phyloP scores from a whole-genome alignment of 2,888 invertebrate species.

The Drosophila rubida region DNA sequence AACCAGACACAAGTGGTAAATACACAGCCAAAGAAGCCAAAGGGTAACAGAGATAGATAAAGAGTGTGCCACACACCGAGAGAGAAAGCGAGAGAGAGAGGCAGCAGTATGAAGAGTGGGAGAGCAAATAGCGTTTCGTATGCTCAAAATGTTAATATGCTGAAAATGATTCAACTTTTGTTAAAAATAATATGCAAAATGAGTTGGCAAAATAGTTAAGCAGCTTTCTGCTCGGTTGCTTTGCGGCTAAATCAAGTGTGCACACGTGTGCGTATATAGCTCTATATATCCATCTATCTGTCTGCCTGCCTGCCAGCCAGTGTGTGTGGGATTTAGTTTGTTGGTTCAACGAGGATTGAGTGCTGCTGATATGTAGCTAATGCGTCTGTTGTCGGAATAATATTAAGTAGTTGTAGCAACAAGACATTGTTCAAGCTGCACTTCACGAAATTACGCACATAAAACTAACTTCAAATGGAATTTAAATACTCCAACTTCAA shows the following conservation, averaged over 20 bases:
- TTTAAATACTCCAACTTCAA: no score
- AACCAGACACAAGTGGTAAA: conserved; percentile 59
- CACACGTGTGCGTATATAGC: conserved; percentile 1
- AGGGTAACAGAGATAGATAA: not conserved
- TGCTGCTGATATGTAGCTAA: conserved; percentile 39
- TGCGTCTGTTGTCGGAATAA: conserved; percentile 30
- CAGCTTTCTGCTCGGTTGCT: conserved; percentile 64
- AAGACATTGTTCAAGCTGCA: conserved; percentile 7
- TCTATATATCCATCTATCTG: not conserved
- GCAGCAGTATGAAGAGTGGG: not conserved
- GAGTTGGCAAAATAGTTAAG: conserved; percentile 73
- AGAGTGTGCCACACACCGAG: not conserved
- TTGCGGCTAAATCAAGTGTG: conserved; percentile 54
- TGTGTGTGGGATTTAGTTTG: conserved; percentile 44
- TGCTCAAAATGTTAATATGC: conserved; percentile 55
- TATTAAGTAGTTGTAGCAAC: conserved; percentile 23
- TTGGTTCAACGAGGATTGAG: conserved; percentile 29
- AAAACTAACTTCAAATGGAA: no score
- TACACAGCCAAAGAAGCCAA: conserved; percentile 13
- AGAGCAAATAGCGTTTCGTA: conserved; percentile 39
- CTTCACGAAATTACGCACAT: not conserved
- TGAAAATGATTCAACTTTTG: conserved; percentile 66
- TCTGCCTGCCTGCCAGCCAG: no score
- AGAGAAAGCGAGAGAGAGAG: not conserved
- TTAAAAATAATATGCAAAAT: conserved; percentile 67